Evolutionary conservation across 1,140 invertebrate genomes (phyloP).

Genomic region (Cylas formicarius): DNA sequence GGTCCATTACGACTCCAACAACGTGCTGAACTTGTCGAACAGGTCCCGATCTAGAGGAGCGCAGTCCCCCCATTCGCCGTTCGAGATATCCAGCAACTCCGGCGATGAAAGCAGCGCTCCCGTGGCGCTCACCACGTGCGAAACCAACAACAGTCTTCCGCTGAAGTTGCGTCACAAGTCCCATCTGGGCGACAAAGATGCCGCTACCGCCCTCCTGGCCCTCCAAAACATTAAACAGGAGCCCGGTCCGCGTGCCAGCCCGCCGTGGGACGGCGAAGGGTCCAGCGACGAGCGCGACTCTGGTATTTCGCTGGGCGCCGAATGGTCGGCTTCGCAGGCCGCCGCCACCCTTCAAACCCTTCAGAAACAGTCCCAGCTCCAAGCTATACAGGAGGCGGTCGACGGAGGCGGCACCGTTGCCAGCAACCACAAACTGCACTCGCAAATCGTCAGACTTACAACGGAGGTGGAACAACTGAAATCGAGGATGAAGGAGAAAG

Average conservation of each 20-base stretch:
- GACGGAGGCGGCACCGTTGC: constrained; percentile 50
- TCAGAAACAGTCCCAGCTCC: constrained; percentile 45
- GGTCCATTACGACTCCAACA: constrained; percentile 48
- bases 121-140: constrained; percentile 38
- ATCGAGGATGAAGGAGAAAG: constrained; percentile 47
- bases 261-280: constrained; percentile 75
- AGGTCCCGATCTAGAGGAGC: constrained; percentile 43
- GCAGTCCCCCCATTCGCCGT: constrained; percentile 50
- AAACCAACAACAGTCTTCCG: constrained; percentile 62
- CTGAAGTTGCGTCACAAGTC: constrained; percentile 88
- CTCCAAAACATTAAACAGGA: constrained; percentile 79
- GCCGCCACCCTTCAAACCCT: constrained; percentile 37
- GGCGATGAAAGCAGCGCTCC: constrained; percentile 58
- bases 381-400: constrained; percentile 38
- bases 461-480: constrained; percentile 88
- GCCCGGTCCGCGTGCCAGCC: constrained; percentile 63
- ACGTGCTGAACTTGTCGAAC: constrained; percentile 57
- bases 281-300: constrained; percentile 83
- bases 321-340: constrained; percentile 49
- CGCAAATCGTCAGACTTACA: constrained; percentile 77
- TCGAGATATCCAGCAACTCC: constrained; percentile 63
- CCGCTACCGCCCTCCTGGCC: constrained; percentile 67
- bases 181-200: constrained; percentile 81
- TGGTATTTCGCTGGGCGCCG: constrained; percentile 73
- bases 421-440: constrained; percentile 71